A percentile compares a stretch with the other conserved stretches of the same genome.
Conservation (phyloP, 2,888 invertebrate genomes). For the Apantesis nais region DNA sequence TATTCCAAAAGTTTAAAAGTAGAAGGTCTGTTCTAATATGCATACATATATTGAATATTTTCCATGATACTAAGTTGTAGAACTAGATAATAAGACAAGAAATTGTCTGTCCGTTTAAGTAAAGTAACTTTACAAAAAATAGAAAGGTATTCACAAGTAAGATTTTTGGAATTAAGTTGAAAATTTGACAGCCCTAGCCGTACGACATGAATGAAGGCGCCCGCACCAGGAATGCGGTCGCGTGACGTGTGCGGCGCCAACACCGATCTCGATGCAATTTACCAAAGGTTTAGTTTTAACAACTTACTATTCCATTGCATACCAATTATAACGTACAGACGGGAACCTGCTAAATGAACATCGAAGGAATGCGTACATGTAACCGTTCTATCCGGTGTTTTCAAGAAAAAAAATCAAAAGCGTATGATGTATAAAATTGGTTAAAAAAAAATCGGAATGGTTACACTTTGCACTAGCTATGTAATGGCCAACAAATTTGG, state of each 20-base stretch:
- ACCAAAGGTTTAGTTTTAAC: conserved; percentile 71
- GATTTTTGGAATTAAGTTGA: conserved; percentile 30
- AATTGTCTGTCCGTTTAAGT: background rate
- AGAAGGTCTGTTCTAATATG: background rate
- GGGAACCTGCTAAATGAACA: conserved; percentile 21
- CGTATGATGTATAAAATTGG: background rate
- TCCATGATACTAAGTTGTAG: background rate
- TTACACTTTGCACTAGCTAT: background rate
- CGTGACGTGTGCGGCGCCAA: conserved; percentile 87
- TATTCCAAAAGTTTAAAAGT: background rate
- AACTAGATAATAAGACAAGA: background rate
- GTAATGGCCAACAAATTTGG: background rate
- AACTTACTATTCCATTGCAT: conserved; percentile 21
- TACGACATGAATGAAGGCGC: conserved; percentile 82
- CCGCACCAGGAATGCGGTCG: conserved; percentile 84
- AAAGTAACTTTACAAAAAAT: conserved; percentile 4
- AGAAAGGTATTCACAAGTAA: conserved; percentile 4
- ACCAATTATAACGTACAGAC: conserved; percentile 22
- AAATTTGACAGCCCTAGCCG: conserved; percentile 45
- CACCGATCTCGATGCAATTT: conserved; percentile 84
- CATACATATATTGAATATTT: background rate
- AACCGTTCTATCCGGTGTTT: conserved; percentile 5
- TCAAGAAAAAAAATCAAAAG: background rate
- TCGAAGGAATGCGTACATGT: conserved; percentile 20
- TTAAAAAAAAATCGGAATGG: background rate